Conservation (phyloP, 2,797 vertebrate genomes). For the Bradypus variegatus region DNA sequence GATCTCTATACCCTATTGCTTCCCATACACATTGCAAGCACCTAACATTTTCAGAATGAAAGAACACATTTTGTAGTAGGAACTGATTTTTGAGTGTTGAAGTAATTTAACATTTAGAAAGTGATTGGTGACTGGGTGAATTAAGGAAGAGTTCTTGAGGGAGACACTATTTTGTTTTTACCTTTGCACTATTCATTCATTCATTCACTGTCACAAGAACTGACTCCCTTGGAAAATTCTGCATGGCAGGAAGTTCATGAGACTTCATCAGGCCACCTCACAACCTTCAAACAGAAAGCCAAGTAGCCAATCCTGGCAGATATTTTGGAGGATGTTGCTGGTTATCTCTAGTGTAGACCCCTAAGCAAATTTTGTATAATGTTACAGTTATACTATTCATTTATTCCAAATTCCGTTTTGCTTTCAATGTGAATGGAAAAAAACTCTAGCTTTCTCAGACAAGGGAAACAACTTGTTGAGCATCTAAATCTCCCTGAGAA, state of each 20-base stretch:
- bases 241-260: background rate
- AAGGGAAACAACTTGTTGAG: background rate
- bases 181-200: too few relatives aligned
- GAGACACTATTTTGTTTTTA: background rate
- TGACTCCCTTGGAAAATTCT: background rate
- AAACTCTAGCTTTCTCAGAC: background rate
- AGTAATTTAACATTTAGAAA: background rate
- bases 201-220: background rate
- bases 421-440: background rate
- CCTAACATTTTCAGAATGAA: background rate
- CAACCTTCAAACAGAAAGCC: too few relatives aligned
- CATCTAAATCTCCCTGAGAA: background rate
- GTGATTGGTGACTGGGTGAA: background rate
- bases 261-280: too few relatives aligned
- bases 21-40: background rate
- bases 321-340: background rate
- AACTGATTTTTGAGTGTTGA: background rate
- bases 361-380: background rate
- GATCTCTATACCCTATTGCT: background rate
- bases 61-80: background rate
- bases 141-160: background rate
- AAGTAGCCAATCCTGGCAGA: background rate
- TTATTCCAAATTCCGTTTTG: background rate
- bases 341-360: background rate
- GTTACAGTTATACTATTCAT: background rate